These are phyloP conservation scores for Entelurus aequoreus DNA, from an alignment of 2,113 vertebrate genomes.

Conservation along the genomic window DNA sequence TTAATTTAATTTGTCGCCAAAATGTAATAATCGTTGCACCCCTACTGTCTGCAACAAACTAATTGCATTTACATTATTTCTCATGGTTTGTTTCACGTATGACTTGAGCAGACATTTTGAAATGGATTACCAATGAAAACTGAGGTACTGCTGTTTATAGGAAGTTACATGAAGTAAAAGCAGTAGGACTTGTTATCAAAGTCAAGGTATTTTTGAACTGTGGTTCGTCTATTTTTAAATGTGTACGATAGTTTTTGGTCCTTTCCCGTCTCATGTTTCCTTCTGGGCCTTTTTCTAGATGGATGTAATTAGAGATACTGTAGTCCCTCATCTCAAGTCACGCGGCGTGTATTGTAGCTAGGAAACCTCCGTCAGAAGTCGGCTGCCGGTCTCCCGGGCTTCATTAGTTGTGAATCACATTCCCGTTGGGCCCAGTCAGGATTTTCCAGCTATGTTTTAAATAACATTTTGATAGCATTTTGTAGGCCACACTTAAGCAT, in stretches of 20 bases:
- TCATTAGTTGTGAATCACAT: constrained; percentile 48
- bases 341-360: constrained; percentile 45
- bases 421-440: constrained; percentile 19
- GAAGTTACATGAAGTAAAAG: no score
- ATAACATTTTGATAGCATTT: background rate
- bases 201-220: no score
- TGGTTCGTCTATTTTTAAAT: background rate
- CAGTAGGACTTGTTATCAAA: no score
- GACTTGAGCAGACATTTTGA: no score
- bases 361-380: constrained; percentile 52
- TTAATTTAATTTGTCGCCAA: no score
- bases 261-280: background rate
- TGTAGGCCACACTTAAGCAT: no score
- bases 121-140: no score
- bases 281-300: constrained; percentile 9
- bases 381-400: constrained; percentile 35
- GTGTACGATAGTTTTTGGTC: constrained; percentile 12
- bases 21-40: no score
- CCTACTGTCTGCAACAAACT: no score
- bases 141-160: no score
- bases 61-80: no score
- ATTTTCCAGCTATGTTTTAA: constrained; percentile 10
- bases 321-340: constrained; percentile 36
- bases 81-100: no score
- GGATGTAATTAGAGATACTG: constrained; percentile 50